Conservation (phyloP, 1,140 invertebrate species). For the Drosophila ohnishii region DNA sequence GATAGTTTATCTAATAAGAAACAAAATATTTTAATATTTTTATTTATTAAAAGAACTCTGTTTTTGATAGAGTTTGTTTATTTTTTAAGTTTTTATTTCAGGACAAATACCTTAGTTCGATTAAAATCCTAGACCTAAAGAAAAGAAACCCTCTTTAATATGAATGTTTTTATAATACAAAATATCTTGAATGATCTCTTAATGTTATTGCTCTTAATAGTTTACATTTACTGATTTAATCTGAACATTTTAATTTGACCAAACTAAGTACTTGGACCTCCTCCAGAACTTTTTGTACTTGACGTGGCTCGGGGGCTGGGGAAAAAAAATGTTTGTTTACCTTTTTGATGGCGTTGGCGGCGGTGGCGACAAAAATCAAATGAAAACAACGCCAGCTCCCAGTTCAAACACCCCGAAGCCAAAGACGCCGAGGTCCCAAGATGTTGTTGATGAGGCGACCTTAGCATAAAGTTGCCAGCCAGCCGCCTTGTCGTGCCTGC, state of each 20-base stretch:
- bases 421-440: constrained; percentile 32
- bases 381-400: constrained; percentile 57
- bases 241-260: constrained; percentile 8
- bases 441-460: constrained; percentile 56
- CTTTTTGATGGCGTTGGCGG: constrained; percentile 57
- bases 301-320: constrained; percentile 14
- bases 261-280: constrained; percentile 9
- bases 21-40: no score
- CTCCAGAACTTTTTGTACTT: constrained; percentile 8
- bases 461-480: constrained; percentile 56
- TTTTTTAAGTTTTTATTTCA: no score
- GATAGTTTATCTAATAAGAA: no score
- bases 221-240: constrained; percentile 23
- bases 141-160: background rate
- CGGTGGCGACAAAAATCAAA: constrained; percentile 66
- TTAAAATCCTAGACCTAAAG: no score
- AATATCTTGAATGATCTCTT: background rate
- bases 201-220: constrained; percentile 1
- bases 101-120: no score
- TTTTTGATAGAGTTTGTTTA: no score
- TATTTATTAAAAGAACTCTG: no score
- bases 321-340: constrained; percentile 52
- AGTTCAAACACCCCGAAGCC: constrained; percentile 67
- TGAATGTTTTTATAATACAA: background rate
- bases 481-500: constrained; percentile 20